Evolutionary conservation across 2,797 vertebrate species (phyloP).

Genomic region (Phrynocephalus vlangalii): DNA sequence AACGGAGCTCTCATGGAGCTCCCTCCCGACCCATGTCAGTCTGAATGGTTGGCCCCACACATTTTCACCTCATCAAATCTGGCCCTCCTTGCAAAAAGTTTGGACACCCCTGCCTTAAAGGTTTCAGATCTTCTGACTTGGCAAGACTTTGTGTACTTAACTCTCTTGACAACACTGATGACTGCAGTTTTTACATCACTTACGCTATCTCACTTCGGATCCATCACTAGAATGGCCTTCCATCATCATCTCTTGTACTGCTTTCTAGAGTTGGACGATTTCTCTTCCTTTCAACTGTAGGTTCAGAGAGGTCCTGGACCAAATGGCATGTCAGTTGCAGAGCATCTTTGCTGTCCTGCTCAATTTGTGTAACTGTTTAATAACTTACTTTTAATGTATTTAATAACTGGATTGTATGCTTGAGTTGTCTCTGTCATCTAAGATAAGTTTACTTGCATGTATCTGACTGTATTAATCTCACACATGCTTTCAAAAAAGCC

Average conservation of each 20-base stretch:
- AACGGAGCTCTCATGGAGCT: too few species aligned
- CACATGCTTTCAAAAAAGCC: background rate
- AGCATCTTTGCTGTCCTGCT: background rate
- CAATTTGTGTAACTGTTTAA: background rate
- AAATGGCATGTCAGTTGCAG: background rate
- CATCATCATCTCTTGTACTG: too few species aligned
- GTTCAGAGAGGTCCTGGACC: background rate
- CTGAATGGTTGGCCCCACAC: too few species aligned
- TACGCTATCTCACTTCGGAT: background rate
- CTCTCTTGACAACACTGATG: background rate
- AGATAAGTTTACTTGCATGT: background rate
- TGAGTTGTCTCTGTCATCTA: background rate
- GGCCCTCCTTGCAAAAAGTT: too few species aligned
- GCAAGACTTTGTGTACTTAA: background rate
- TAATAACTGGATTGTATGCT: background rate
- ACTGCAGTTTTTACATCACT: background rate
- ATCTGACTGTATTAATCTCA: background rate
- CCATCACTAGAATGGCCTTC: background rate
- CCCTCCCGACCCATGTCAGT: too few species aligned
- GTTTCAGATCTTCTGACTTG: background rate
- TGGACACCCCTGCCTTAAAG: too few species aligned
- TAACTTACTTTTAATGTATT: background rate
- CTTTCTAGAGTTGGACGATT: background rate
- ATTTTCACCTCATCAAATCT: too few species aligned
- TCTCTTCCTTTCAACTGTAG: background rate